Evolutionary conservation across 2,113 vertebrate genomes (phyloP), one percentile per base, ranked within the genome.

Genomic region (Tringa solitaria): DNA sequence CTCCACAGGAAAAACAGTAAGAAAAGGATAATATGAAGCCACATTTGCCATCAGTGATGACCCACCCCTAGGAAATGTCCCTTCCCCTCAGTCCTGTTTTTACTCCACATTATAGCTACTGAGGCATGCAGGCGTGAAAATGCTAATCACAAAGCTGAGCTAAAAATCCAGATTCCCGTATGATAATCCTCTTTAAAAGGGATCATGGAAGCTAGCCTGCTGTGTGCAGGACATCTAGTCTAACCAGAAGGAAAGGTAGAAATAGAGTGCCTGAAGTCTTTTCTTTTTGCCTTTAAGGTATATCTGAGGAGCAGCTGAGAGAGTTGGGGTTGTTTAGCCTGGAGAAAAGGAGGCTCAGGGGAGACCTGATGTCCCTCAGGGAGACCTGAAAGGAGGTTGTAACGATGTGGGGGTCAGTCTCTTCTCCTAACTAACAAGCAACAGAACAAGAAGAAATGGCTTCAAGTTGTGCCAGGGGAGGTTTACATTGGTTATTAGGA

Each of bases 51-150:
- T 17, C 18, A 46, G 5, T 67, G 72, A 86, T 70, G 41, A 68
- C 35, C 32, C 33, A 76, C 4, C 13, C 8, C 32, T 2, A 3
- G 20, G 76, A 84, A 53, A 53, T 23, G 9, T 14, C 2, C 9
- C 12, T 72, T 75, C n/a, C 20, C 27, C 43, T 91, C 35, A 64
- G 16, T 41, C 27, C 7, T 72, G 7, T 33, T 82, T 75, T 91
- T 2, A 5, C 14, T 79, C 12, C 45, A 26, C 0, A 0, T 10
- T 64, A 4, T 2, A 82, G 13, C 8, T 87, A 61, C 6, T 39
- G 27, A 67, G 51, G 26, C 28, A 93, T 23, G 9, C 69, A 78
- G n/a, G 19, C n/a, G 30, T 84, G 46, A 89, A 91, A 84, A 57
- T 39, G 56, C 1, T 1, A 10, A 75, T 75, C 20, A 67, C 7